Evolutionary conservation across 2,888 invertebrate genomes (phyloP), one percentile per base, ranked within the genome.

Genomic region (Azorinus chamasolen): DNA sequence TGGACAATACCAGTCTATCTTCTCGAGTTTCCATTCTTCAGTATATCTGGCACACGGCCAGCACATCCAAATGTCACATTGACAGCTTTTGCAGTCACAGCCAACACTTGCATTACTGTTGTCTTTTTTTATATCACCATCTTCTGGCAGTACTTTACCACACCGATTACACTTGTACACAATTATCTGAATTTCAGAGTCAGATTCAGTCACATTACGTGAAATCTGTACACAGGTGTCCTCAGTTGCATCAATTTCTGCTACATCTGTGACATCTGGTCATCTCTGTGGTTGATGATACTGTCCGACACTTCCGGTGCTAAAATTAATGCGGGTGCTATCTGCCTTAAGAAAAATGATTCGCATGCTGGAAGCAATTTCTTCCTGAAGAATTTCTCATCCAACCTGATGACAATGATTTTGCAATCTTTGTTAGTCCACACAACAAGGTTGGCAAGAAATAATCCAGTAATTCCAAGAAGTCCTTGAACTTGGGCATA

Each of bases 51-150:
- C 65, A 65, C n/a, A n/a, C n/a, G n/a, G n/a, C n/a, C n/a, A n/a
- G n/a, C n/a, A n/a, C n/a, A n/a, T n/a, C n/a, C n/a, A n/a, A n/a
- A n/a, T n/a, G n/a, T n/a, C n/a, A n/a, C n/a, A n/a, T n/a, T n/a
- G n/a, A n/a, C n/a, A n/a, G n/a, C n/a, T n/a, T n/a, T n/a, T n/a
- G n/a, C n/a, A n/a, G n/a, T n/a, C n/a, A n/a, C n/a, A n/a, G n/a
- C n/a, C n/a, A n/a, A n/a, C n/a, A n/a, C n/a, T n/a, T 50, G 68
- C 68, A 50, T 68, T 43, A n/a, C 46, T 25, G 18, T 68, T 68
- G 27, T 68, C 59, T 24, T n/a, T 3, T 18, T 25, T 20, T n/a
- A n/a, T n/a, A n/a, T n/a, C n/a, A n/a, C n/a, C n/a, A 14, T 43
- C 46, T 20, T 68, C 58, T 18, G 68, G 57, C 22, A 58, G 59